These are phyloP conservation scores for Poeciliopsis paucimaculata DNA, from an alignment of 2,797 vertebrate species.

Conservation along the genomic window DNA sequence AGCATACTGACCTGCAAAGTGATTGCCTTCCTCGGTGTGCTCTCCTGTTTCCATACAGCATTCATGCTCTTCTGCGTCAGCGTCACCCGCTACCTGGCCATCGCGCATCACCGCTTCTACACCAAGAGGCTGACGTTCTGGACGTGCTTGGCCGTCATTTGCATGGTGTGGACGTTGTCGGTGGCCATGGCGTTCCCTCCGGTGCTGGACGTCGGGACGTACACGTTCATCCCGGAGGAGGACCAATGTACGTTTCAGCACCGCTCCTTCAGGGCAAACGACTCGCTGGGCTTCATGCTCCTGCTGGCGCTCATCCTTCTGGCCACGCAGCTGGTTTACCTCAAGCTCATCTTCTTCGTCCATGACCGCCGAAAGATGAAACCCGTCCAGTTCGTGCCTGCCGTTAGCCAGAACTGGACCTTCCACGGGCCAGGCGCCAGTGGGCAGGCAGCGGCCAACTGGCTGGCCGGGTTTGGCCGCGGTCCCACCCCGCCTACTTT, in stretches of 20 bases:
- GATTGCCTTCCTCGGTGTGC: slow-evolving; percentile 98
- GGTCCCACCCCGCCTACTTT: slow-evolving; percentile 98
- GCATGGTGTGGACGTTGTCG: slow-evolving; percentile 99
- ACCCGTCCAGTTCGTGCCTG: slow-evolving; percentile 99
- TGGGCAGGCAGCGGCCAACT: slow-evolving; percentile 98
- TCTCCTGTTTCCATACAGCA: slow-evolving; percentile 99
- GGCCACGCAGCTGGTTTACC: slow-evolving; percentile 99
- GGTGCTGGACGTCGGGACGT: slow-evolving; percentile 98
- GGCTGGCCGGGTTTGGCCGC: slow-evolving; percentile 97
- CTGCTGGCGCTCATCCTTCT: slow-evolving; percentile 98
- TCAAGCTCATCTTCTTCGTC: slow-evolving; percentile 99
- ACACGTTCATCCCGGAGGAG: slow-evolving; percentile 98
- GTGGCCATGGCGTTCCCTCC: slow-evolving; percentile 99
- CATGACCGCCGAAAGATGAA: slow-evolving; percentile 99
- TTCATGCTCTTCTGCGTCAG: slow-evolving; percentile 99
- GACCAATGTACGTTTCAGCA: slow-evolving; percentile 99
- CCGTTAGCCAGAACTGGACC: slow-evolving; percentile 99
- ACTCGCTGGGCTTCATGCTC: slow-evolving; percentile 99
- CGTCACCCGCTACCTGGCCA: slow-evolving; percentile 98
- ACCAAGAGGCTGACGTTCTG: slow-evolving; percentile 98
- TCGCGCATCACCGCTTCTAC: slow-evolving; percentile 99
- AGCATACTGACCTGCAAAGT: slow-evolving; percentile 99
- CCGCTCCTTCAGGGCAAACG: slow-evolving; percentile 97
- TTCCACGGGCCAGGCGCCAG: slow-evolving; percentile 98
- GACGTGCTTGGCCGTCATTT: slow-evolving; percentile 98